Percentiles rank a stretch among this genome's conserved stretches.
phyloP scores from a whole-genome alignment of 2,797 vertebrate species.

The Eulemur coronatus region DNA sequence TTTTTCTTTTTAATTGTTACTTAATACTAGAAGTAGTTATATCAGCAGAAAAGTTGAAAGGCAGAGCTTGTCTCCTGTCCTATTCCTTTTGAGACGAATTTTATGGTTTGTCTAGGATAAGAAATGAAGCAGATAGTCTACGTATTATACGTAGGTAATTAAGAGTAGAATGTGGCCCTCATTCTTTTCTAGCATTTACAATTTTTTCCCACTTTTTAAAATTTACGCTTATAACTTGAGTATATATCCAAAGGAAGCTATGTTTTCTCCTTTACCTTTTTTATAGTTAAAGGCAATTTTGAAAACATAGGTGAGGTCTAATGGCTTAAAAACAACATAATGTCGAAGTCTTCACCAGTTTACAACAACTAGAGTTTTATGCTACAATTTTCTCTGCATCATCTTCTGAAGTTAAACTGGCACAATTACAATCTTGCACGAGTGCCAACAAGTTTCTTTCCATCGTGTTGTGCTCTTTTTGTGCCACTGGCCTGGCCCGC shows the following conservation, averaged over 20 bases:
- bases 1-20: not conserved
- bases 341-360: not conserved
- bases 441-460: not conserved
- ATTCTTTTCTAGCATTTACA: not conserved
- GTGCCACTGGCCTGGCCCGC: not conserved
- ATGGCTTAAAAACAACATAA: not conserved
- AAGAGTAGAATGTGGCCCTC: not conserved
- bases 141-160: not conserved
- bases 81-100: not conserved
- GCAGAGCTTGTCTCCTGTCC: not conserved
- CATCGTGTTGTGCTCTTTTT: not conserved
- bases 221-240: constrained; percentile 9
- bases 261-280: constrained; percentile 6
- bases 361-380: not conserved
- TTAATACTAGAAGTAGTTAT: constrained; percentile 12
- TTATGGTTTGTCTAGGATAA: not conserved
- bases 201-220: not conserved
- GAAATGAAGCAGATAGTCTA: not conserved
- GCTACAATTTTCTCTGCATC: not conserved
- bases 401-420: not conserved
- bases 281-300: constrained; percentile 34
- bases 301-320: constrained; percentile 2
- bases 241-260: not conserved
- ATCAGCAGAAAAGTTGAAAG: constrained; percentile 28
- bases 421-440: not conserved